Conservation (phyloP, 2,888 invertebrate species). For the Hemistola chrysoprasaria region DNA sequence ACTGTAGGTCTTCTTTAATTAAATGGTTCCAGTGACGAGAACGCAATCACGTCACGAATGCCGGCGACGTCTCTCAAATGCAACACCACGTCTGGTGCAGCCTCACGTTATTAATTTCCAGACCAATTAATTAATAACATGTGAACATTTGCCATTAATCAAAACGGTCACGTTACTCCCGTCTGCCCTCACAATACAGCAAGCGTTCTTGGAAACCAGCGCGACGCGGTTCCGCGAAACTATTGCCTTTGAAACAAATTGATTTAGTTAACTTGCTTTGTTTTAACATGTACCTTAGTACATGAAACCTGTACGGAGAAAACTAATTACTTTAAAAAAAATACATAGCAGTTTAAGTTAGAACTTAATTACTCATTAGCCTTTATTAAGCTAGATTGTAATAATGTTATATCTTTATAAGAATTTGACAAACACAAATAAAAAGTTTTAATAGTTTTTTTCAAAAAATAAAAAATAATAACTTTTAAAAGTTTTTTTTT, state of each 20-base stretch:
- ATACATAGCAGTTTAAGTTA: too few species aligned
- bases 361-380: too few species aligned
- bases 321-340: too few species aligned
- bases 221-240: conserved; percentile 27
- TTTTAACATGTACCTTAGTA: conserved; percentile 30
- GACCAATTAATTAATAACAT: conserved; percentile 73
- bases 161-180: conserved; percentile 47
- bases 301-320: conserved; percentile 1
- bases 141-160: conserved; percentile 64
- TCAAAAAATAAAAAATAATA: too few species aligned
- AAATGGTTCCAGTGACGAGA: conserved; percentile 55
- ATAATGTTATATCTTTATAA: too few species aligned
- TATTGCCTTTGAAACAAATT: conserved; percentile 34
- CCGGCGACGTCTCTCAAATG: conserved; percentile 42
- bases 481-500: too few species aligned
- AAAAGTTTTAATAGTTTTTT: too few species aligned
- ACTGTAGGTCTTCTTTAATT: conserved; percentile 70
- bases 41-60: conserved; percentile 41
- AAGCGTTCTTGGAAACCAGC: conserved; percentile 23
- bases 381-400: too few species aligned
- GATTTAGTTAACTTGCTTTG: conserved; percentile 36
- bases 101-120: conserved; percentile 70
- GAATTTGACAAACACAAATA: too few species aligned
- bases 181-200: conserved; percentile 27
- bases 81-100: conserved; percentile 68